Evolutionary conservation across 2,797 vertebrate genomes (phyloP), one percentile per base, ranked within the genome.

Genomic region (Brotula barbata): DNA sequence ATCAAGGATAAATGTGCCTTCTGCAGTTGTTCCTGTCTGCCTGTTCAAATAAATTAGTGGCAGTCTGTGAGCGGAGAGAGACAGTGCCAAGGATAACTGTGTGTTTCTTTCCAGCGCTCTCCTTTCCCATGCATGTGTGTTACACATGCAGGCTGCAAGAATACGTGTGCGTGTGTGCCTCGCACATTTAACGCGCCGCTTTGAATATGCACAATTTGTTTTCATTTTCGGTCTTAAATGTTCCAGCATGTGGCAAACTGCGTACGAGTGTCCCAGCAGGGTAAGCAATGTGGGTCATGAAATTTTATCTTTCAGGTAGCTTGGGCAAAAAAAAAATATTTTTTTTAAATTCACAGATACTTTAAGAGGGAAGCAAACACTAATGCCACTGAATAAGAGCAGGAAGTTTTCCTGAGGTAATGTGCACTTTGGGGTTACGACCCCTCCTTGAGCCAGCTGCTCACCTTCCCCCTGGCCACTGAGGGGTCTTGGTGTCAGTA

Each of bases 391-490:
- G 64, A 56, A 77, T 64, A 47, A 51, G 36, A 43, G 51, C 63
- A 68, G 75, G 71, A 87, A 31, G 79, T 81, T 73, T 73, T 83
- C 73, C 73, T 78, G 72, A 83, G 74, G 74, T 84, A 76, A 75
- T 43, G 61, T 61, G 53, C 70, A 83, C 80, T 82, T 64, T 34
- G 55, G 63, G 80, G 81, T 83, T 75, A 75, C 31, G 62, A 88
- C 86, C 84, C 71, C 66, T 62, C 77, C 62, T 85, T 78, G 40
- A 71, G 73, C 84, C 84, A 87, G 85, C 81, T 86, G 82, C 78
- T 86, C 85, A 85, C 82, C 86, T 89, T 86, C 83, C 83, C 82
- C 82, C 74, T 66, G 77, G 81, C 80, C 85, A 76, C 75, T 75
- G 67, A 21, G 56, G 62, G 71, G 68, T 74, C 44, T 69, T 68